Percentiles rank a stretch among this genome's conserved stretches.
These are phyloP conservation scores for Dromaius novaehollandiae DNA, from an alignment of 2,113 vertebrate species.

Conservation along the genomic window DNA sequence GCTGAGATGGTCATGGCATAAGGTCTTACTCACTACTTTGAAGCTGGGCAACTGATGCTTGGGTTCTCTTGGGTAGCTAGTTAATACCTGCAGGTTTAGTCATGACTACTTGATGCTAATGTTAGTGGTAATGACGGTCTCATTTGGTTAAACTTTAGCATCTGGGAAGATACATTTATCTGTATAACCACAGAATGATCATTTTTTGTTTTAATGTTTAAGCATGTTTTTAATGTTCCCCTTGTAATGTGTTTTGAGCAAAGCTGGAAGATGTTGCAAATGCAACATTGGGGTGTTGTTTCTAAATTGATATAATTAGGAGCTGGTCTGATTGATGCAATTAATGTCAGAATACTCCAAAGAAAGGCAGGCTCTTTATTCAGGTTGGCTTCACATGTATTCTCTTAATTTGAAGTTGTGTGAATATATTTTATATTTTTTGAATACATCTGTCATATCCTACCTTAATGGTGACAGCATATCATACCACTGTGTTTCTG, in stretches of 20 bases:
- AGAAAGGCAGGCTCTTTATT: not conserved
- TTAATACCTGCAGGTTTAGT: not conserved
- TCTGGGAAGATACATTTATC: not conserved
- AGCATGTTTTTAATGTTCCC: not conserved
- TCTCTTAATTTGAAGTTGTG: constrained; percentile 13
- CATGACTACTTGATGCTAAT: not conserved
- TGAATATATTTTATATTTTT: constrained; percentile 31
- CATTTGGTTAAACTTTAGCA: not conserved
- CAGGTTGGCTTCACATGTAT: not conserved
- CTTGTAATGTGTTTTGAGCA: not conserved
- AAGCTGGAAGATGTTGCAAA: not conserved
- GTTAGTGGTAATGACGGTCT: not conserved
- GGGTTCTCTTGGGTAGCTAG: not conserved
- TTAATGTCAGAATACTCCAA: not conserved
- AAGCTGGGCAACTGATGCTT: not conserved
- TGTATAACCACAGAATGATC: not conserved
- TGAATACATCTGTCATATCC: constrained; percentile 35
- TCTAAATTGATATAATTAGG: not conserved
- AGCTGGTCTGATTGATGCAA: constrained; percentile 17
- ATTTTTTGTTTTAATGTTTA: not conserved
- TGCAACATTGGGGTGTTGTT: not conserved
- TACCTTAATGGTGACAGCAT: constrained; percentile 47
- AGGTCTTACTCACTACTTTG: not conserved
- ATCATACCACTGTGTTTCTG: constrained; percentile 24
- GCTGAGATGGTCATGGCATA: not conserved